phyloP scores from a whole-genome alignment of 2,113 vertebrate species.

The Tamias sibiricus region DNA sequence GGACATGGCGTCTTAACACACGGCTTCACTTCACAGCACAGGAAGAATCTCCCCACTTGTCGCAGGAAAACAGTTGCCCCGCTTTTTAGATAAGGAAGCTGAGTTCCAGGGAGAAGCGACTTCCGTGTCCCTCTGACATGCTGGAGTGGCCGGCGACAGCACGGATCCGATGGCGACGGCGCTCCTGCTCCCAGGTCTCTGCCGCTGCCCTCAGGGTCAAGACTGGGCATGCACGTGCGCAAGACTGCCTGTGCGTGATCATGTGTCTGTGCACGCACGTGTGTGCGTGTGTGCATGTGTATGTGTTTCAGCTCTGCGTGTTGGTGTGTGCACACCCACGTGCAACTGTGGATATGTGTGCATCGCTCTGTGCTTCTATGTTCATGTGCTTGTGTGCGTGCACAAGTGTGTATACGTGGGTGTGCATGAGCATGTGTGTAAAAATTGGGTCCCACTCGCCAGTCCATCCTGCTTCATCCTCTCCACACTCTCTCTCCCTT shows the following conservation, averaged over 20 bases:
- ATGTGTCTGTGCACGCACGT: no score
- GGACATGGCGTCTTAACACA: not conserved
- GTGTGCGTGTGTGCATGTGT: not conserved
- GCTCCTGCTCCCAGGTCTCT: not conserved
- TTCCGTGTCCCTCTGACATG: not conserved
- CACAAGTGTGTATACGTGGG: accelerated
- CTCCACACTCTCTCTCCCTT: accelerated
- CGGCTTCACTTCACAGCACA: not conserved
- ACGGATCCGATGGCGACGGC: accelerated
- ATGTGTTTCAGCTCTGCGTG: no score
- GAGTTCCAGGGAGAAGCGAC: not conserved
- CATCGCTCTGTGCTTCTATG: not conserved
- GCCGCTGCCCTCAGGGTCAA: not conserved
- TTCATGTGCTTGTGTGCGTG: no score
- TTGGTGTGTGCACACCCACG: accelerated
- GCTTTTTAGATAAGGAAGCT: not conserved
- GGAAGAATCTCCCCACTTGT: not conserved
- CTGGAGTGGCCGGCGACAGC: not conserved
- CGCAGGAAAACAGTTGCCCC: not conserved
- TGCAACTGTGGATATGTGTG: not conserved
- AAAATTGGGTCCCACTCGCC: no score
- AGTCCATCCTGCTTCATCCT: not conserved
- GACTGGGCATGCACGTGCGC: no score
- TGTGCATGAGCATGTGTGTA: not conserved
- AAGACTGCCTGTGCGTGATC: no score